phyloP scores from a whole-genome alignment of 1,140 invertebrate genomes.

The Capitella teleta region DNA sequence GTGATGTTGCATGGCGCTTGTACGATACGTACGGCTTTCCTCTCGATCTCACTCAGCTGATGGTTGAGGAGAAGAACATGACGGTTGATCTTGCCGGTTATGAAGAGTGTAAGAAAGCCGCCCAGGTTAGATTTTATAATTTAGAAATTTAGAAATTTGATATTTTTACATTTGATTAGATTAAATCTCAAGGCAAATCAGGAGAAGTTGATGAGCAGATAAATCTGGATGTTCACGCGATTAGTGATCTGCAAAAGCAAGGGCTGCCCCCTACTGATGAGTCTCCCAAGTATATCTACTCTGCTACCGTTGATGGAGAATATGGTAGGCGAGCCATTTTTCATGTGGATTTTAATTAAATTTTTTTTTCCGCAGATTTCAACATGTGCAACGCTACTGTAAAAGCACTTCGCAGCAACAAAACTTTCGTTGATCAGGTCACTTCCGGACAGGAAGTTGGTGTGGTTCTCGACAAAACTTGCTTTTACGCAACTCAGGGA shows the following conservation, averaged over 20 bases:
- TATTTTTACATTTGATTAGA: no score
- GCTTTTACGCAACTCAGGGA: conserved; percentile 90
- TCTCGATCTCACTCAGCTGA: conserved; percentile 89
- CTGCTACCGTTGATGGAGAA: neutral
- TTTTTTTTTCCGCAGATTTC: conserved; percentile 38
- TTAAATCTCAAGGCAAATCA: conserved; percentile 80
- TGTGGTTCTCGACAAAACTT: conserved; percentile 78
- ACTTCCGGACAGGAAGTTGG: conserved; percentile 78
- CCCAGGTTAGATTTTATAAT: conserved; percentile 63
- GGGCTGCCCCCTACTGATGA: conserved; percentile 77
- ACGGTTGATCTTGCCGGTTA: conserved; percentile 76
- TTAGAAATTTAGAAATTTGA: neutral
- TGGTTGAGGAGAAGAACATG: conserved; percentile 92
- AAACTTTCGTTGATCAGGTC: conserved; percentile 77
- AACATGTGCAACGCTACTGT: conserved; percentile 44
- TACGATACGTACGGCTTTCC: conserved; percentile 99
- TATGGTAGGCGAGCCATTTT: neutral
- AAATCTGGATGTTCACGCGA: conserved; percentile 84
- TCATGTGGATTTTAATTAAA: neutral
- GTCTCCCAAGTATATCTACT: conserved; percentile 81
- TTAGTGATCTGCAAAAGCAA: conserved; percentile 67
- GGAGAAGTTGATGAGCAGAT: conserved; percentile 65
- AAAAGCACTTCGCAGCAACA: conserved; percentile 56
- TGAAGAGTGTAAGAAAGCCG: conserved; percentile 81
- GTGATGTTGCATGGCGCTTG: conserved; percentile 92